Conservation (phyloP, 2,888 invertebrate genomes). For the Chymomyza procnemis region DNA sequence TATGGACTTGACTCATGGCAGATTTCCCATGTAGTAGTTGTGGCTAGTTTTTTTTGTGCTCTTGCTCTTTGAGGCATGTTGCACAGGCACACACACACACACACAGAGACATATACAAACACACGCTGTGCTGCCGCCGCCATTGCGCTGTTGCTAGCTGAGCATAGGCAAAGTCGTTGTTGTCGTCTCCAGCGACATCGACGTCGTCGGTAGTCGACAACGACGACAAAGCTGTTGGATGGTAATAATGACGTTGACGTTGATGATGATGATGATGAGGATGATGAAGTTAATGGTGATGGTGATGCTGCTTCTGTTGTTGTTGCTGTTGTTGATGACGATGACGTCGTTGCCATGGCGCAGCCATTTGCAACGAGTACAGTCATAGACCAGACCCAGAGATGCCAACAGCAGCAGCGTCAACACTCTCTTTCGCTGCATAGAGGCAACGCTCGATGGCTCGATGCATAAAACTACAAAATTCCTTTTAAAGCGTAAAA, state of each 20-base stretch:
- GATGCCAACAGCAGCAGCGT: not conserved
- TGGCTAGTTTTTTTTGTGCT: constrained; percentile 40
- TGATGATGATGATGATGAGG: not conserved
- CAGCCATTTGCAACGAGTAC: constrained; percentile 42
- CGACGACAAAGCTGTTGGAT: not conserved
- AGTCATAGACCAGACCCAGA: constrained; percentile 53
- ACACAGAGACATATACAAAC: not conserved
- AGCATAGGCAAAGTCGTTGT: constrained; percentile 10
- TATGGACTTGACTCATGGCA: constrained; percentile 47
- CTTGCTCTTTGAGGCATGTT: constrained; percentile 11
- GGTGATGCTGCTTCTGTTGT: constrained; percentile 36
- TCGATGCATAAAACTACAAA: constrained; percentile 70
- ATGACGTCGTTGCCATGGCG: constrained; percentile 66
- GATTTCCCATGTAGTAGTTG: constrained; percentile 39
- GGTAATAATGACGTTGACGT: constrained; percentile 10
- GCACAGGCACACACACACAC: constrained; percentile 5
- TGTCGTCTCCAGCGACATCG: constrained; percentile 2
- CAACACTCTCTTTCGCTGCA: not conserved
- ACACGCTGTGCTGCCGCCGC: not conserved
- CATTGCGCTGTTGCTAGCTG: not conserved
- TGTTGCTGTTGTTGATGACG: constrained; percentile 16
- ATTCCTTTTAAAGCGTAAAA: constrained; percentile 72
- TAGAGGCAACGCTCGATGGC: constrained; percentile 18
- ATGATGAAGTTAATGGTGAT: constrained; percentile 30
- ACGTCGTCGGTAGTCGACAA: constrained; percentile 14